Percentiles rank a stretch among this genome's conserved stretches.
Conservation (phyloP, 2,113 vertebrate species). For the Otis tarda region DNA sequence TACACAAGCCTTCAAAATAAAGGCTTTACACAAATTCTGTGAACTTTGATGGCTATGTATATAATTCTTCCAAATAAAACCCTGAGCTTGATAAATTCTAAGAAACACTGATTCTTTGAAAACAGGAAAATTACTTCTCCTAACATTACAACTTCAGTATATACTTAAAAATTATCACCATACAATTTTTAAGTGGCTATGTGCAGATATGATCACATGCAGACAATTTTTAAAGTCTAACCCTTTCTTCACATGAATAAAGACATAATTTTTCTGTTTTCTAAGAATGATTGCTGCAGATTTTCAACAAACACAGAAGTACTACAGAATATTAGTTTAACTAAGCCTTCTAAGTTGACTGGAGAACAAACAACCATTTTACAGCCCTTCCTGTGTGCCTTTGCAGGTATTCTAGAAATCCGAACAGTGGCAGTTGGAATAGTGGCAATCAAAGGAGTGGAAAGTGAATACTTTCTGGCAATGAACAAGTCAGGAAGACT, state of each 20-base stretch:
- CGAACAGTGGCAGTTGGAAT: conserved; percentile 94
- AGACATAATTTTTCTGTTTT: conserved; percentile 30
- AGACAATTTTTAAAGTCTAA: conserved; percentile 31
- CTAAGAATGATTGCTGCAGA: conserved; percentile 65
- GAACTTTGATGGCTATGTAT: background rate
- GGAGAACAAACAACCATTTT: background rate
- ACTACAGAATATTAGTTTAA: conserved; percentile 57
- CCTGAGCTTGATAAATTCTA: background rate
- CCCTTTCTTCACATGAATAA: conserved; percentile 66
- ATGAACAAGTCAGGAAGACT: conserved; percentile 95
- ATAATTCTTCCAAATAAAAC: background rate
- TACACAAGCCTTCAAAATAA: conserved; percentile 32
- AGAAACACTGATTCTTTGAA: background rate
- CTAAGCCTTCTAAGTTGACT: conserved; percentile 10
- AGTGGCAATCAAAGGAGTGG: conserved; percentile 95
- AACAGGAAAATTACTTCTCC: background rate
- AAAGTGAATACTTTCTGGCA: conserved; percentile 95
- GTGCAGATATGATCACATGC: background rate
- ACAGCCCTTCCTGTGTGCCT: conserved; percentile 56
- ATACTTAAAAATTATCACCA: background rate
- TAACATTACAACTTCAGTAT: background rate
- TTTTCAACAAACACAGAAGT: conserved; percentile 62
- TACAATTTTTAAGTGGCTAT: background rate
- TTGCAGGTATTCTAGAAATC: conserved; percentile 96
- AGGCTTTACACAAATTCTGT: conserved; percentile 40